Conservation (phyloP, 2,888 invertebrate species). For the Sussaba pulchella region DNA sequence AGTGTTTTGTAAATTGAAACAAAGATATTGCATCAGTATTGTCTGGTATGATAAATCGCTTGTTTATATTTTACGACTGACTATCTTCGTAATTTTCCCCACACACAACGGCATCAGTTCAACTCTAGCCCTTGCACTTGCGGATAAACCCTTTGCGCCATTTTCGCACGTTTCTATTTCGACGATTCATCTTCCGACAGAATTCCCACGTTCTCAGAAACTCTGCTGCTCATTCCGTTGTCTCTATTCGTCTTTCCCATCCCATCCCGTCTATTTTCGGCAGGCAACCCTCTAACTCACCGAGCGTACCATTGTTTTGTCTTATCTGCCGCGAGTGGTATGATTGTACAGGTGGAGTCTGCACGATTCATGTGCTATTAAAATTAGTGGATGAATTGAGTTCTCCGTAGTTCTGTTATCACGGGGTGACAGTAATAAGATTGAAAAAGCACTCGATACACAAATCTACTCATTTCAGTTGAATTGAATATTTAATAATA, state of each 20-base stretch:
- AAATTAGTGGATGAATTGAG: conserved; percentile 15
- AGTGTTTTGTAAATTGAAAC: too few relatives aligned
- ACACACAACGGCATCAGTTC: too few relatives aligned
- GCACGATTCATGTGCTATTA: conserved; percentile 21
- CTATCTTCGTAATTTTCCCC: too few relatives aligned
- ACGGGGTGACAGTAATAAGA: background rate
- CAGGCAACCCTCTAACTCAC: conserved; percentile 25
- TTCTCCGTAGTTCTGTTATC: background rate
- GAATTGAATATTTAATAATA: too few relatives aligned
- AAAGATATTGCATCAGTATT: background rate
- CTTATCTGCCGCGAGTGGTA: conserved; percentile 8
- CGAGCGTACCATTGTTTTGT: conserved; percentile 11
- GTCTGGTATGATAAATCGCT: conserved; percentile 54
- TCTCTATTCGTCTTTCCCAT: conserved; percentile 54
- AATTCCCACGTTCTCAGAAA: conserved; percentile 47
- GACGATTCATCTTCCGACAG: conserved; percentile 52
- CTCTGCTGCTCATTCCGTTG: conserved; percentile 17
- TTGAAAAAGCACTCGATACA: too few relatives aligned
- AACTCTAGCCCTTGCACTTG: conserved; percentile 16
- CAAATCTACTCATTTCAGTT: too few relatives aligned
- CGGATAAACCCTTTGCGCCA: conserved; percentile 30
- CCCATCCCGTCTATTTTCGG: background rate
- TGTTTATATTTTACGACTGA: conserved; percentile 72
- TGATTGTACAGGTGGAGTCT: conserved; percentile 12
- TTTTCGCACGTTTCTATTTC: conserved; percentile 57